Base-by-base conservation (phyloP, 2,888 invertebrate genomes). In the Hipparchia sbordonii region DNA sequence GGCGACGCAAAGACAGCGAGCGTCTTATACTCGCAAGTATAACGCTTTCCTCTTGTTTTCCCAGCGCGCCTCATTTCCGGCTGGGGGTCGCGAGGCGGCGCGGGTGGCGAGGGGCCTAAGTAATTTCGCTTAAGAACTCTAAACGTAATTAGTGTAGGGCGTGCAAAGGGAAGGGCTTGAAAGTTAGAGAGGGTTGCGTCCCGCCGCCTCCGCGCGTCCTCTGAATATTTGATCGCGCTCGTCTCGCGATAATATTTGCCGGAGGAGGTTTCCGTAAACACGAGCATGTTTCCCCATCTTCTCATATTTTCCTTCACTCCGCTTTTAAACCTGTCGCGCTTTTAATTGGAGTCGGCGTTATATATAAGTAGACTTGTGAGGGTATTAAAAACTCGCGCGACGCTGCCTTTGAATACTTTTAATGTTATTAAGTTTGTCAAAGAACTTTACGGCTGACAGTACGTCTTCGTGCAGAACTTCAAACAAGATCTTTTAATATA, bases 61-160 rank as follows among this genome's bases (percentile, higher is more conserved):
- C 90, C 89, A 91, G 88, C 89, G 92, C 89, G 91, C 90, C 93
- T 92, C 92, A 91, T 92, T 92, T 93, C 92, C 92, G 92, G 92
- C 85, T 86, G 91, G 89, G 89, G 89, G 88, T 82, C 85, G 88
- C 84, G 86, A 77, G 86, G 85, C 80, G 86, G 84, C 65, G 87
- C 88, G 92, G 89, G 92, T 87, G 89, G 90, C 86, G 85, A 90
- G 93, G 92, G 95, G 95, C 93, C 95, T 95, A 95, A 95, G 95
- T 95, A 95, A 95, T 95, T 95, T 95, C 94, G 94, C 94, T 95
- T 95, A 95, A 95, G 95, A 95, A 95, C 95, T 94, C 95, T 95
- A 95, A 95, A 95, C 95, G 95, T 95, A 95, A 95, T 95, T 95
- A 95, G 95, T 95, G 94, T 92, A 92, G 94, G 94, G 95, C 94